Evolutionary conservation across 2,888 invertebrate species (phyloP).

Genomic region (Eupithecia centaureata): DNA sequence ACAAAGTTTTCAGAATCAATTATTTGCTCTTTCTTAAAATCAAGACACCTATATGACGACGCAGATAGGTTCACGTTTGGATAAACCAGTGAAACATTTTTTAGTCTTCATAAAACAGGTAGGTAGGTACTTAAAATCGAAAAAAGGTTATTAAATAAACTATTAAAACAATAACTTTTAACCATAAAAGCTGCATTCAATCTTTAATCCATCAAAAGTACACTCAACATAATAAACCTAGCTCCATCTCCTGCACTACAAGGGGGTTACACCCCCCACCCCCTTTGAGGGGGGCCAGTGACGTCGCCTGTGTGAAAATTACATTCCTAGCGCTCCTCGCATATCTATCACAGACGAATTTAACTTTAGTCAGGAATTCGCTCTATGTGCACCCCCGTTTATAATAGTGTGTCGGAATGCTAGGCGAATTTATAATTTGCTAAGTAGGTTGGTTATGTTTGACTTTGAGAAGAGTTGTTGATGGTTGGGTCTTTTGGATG

Average conservation of each 20-base stretch:
- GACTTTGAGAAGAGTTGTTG: no score
- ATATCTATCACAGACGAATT: conserved; percentile 85
- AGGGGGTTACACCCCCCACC: conserved; percentile 51
- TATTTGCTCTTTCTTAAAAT: no score
- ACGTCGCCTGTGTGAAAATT: conserved; percentile 83
- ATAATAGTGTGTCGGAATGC: conserved; percentile 1
- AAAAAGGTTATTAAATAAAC: not conserved
- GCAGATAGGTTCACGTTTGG: not conserved
- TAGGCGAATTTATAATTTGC: conserved; percentile 7
- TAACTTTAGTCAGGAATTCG: conserved; percentile 72
- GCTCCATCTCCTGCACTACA: conserved; percentile 45
- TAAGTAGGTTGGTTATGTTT: not conserved
- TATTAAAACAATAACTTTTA: not conserved
- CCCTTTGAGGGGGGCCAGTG: conserved; percentile 53
- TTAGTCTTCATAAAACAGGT: not conserved
- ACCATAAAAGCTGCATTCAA: not conserved
- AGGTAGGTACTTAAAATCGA: not conserved
- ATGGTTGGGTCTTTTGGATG: not conserved
- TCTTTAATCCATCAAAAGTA: not conserved
- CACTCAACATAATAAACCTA: conserved; percentile 14
- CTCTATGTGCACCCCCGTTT: conserved; percentile 29
- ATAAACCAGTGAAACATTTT: not conserved
- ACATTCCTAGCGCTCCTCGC: conserved; percentile 83
- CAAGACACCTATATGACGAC: not conserved
- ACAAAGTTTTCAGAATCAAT: no score